Evolutionary conservation across 1,140 invertebrate genomes (phyloP).

Genomic region (Pachyrhynchus sulphureomaculatus): DNA sequence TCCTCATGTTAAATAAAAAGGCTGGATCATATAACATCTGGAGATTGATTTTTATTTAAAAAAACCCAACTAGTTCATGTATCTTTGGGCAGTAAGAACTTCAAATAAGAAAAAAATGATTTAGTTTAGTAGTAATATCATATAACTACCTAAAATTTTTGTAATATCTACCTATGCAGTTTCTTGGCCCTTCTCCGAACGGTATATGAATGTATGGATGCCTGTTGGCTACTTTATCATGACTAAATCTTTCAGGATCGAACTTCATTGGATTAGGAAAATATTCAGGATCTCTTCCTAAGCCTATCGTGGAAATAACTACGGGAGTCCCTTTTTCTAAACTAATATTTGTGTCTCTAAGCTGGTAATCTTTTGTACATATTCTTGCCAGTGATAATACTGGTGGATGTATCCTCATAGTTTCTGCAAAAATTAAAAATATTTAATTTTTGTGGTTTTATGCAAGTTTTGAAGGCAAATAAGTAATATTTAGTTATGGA

Average conservation of each 20-base stretch:
- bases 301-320: conserved; percentile 59
- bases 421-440: conserved; percentile 55
- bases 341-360: conserved; percentile 58
- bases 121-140: too few species aligned
- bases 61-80: too few species aligned
- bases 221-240: conserved; percentile 44
- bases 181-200: conserved; percentile 59
- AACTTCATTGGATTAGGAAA: conserved; percentile 63
- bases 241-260: conserved; percentile 60
- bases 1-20: too few species aligned
- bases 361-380: conserved; percentile 58
- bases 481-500: too few species aligned
- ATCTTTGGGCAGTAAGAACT: too few species aligned
- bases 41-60: too few species aligned
- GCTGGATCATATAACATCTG: too few species aligned
- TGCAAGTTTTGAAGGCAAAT: too few species aligned
- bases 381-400: conserved; percentile 58
- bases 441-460: too few species aligned
- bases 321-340: conserved; percentile 63
- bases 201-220: too few species aligned
- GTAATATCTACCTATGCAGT: conserved; percentile 57
- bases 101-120: too few species aligned
- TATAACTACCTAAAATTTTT: too few species aligned
- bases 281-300: conserved; percentile 62
- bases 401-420: conserved; percentile 65